Evolutionary conservation across 2,113 vertebrate species (phyloP), one percentile per base, ranked within the genome.

Genomic region (Diglossa brunneiventris): DNA sequence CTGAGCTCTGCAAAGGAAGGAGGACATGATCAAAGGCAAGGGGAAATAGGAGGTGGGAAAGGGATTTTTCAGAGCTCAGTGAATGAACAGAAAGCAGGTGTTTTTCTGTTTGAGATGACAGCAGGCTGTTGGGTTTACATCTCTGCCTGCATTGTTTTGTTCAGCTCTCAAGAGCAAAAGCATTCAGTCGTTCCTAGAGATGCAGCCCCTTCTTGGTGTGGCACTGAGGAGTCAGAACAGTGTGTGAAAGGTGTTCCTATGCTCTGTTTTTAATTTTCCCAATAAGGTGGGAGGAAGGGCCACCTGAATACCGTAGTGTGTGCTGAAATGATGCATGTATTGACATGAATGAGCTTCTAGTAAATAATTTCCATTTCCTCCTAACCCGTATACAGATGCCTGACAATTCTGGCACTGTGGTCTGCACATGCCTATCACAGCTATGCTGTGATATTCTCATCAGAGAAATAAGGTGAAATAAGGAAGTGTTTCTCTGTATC

Each of bases 321-420:
- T 86, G 31, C 50, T 92, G 46, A 47, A 80, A 21, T 49, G 41
- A 52, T 23, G 24, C 35, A 7, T 35, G 2, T 10, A 24, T 50
- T 9, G 2, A 16, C 13, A 15, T 18, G 35, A 79, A 24, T 41
- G 58, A 88, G 22, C n/a, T 80, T 35, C 26, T 56, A 52, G 50
- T 15, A 77, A 92, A 70, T n/a, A 18, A n/a, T n/a, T 70, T 52
- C 7, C 1, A 1, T 35, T 53, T 67, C 47, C 74, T 83, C 41
- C 53, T 58, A n/a, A 41, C 5, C 6, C 5, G 0, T 3, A 6
- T 49, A 5, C 5, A 55, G 30, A 10, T 83, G 11, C 8, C 41
- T 37, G 33, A 66, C 26, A 67, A 1, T 26, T 75, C 56, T 44
- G 53, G 33, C 27, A 8, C 31, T 59, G 28, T 68, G 33, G 28